Evolutionary conservation across 2,113 vertebrate genomes (phyloP).

Genomic region (Tautogolabrus adspersus): DNA sequence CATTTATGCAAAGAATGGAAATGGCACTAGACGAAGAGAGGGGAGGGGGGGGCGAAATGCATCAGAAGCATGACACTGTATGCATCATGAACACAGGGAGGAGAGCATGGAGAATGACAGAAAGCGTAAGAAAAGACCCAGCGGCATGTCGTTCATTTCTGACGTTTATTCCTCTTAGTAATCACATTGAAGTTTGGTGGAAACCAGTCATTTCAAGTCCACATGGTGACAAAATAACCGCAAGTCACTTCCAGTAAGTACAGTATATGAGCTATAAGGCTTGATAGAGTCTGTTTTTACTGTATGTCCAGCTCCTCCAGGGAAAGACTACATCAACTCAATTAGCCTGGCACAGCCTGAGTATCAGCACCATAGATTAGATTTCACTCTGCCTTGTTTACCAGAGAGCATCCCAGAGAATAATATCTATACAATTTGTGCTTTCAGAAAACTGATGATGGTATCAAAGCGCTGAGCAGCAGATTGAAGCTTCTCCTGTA

Average conservation of each 20-base stretch:
- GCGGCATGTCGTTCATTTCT: slow-evolving; percentile 43
- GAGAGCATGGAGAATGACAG: slow-evolving; percentile 37
- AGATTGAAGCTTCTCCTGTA: slow-evolving; percentile 68
- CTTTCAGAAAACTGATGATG: slow-evolving; percentile 83
- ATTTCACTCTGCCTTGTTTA: slow-evolving; percentile 84
- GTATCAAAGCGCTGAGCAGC: slow-evolving; percentile 70
- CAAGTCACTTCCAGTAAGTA: slow-evolving; percentile 70
- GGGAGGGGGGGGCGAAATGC: slow-evolving; percentile 68
- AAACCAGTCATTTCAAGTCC: slow-evolving; percentile 32
- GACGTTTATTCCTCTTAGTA: slow-evolving; percentile 48
- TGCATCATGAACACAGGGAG: slow-evolving; percentile 56
- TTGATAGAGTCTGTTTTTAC: slow-evolving; percentile 79
- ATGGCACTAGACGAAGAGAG: slow-evolving; percentile 67
- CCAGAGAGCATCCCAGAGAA: slow-evolving; percentile 78
- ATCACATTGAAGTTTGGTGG: slow-evolving; percentile 38
- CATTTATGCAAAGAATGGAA: slow-evolving; percentile 84
- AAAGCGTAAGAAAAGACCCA: slow-evolving; percentile 48
- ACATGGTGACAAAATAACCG: slow-evolving; percentile 59
- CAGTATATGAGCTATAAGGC: slow-evolving; percentile 68
- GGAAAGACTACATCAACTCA: slow-evolving; percentile 82
- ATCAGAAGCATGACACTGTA: slow-evolving; percentile 74
- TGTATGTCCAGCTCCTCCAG: slow-evolving; percentile 79
- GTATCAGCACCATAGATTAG: slow-evolving; percentile 83
- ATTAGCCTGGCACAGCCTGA: slow-evolving; percentile 80
- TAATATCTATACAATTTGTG: slow-evolving; percentile 84